A percentile compares a stretch with the other conserved stretches of the same genome.
phyloP scores from a whole-genome alignment of 2,113 vertebrate genomes.

The Sminthopsis crassicaudata region DNA sequence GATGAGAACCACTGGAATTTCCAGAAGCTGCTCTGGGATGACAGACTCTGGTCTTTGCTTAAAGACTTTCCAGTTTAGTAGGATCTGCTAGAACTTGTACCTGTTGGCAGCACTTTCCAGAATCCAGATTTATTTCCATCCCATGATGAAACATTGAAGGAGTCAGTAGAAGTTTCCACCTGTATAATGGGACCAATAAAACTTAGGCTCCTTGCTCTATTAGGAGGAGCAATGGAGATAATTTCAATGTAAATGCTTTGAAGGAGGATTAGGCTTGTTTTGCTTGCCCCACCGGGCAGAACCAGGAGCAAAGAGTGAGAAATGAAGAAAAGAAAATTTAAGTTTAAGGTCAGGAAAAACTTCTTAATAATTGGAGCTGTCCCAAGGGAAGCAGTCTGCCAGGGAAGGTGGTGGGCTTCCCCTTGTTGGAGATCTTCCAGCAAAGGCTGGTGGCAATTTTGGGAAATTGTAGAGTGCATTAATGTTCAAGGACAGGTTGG shows the following conservation, averaged over 20 bases:
- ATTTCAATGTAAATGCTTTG: not conserved
- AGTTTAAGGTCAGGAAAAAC: not conserved
- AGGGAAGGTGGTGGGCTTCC: not conserved
- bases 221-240: not conserved
- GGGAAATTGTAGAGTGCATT: not conserved
- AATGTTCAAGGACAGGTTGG: not conserved
- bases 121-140: not conserved
- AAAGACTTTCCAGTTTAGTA: not conserved
- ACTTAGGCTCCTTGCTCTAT: not conserved
- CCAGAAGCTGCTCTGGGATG: not conserved
- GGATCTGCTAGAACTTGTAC: not conserved
- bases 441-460: not conserved
- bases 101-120: not conserved
- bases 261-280: not conserved
- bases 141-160: not conserved
- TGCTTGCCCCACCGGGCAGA: not conserved
- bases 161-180: not conserved
- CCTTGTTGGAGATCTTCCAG: not conserved
- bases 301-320: not conserved
- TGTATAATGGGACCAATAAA: not conserved
- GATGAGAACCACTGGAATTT: not conserved
- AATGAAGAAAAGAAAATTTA: not conserved
- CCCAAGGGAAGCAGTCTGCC: not conserved
- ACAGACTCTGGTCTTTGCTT: not conserved
- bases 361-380: not conserved